A percentile compares a stretch with the other conserved stretches of the same genome.
Conservation (phyloP, 2,113 vertebrate genomes). For the Chaenogobius annularis region DNA sequence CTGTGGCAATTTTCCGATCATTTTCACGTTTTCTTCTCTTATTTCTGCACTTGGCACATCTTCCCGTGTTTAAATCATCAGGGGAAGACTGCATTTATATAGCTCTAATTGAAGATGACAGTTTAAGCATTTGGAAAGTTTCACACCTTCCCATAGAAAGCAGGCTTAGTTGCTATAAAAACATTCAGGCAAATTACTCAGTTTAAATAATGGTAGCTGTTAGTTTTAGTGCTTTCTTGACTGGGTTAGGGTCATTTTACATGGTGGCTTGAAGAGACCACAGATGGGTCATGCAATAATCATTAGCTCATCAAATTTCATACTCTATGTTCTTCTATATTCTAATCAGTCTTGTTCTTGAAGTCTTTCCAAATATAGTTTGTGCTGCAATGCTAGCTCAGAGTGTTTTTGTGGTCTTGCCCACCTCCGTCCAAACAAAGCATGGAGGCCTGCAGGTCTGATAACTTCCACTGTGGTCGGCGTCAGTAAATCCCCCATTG, state of each 20-base stretch:
- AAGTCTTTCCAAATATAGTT: conserved; percentile 20
- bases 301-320: neutral
- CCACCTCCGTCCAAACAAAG: conserved; percentile 44
- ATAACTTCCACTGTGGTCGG: conserved; percentile 20
- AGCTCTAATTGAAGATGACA: conserved; percentile 46
- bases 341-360: neutral
- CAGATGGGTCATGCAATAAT: neutral
- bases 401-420: conserved; percentile 35
- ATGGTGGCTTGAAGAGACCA: neutral
- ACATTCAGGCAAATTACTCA: conserved; percentile 35
- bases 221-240: conserved; percentile 1
- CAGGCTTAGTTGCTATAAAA: conserved; percentile 50
- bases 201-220: conserved; percentile 22
- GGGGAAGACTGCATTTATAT: conserved; percentile 22
- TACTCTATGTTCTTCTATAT: neutral
- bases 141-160: conserved; percentile 47
- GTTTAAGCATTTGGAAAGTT: conserved; percentile 47
- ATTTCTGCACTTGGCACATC: conserved; percentile 44
- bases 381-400: conserved; percentile 11
- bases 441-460: conserved; percentile 12
- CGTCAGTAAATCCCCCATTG: conserved; percentile 41
- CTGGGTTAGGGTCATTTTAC: conserved; percentile 1
- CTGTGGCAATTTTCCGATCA: conserved; percentile 29
- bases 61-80: conserved; percentile 29
- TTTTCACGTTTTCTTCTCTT: conserved; percentile 33